Percentiles rank a stretch among this genome's conserved stretches.
phyloP scores from a whole-genome alignment of 2,113 vertebrate genomes.

The Caranx ignobilis region DNA sequence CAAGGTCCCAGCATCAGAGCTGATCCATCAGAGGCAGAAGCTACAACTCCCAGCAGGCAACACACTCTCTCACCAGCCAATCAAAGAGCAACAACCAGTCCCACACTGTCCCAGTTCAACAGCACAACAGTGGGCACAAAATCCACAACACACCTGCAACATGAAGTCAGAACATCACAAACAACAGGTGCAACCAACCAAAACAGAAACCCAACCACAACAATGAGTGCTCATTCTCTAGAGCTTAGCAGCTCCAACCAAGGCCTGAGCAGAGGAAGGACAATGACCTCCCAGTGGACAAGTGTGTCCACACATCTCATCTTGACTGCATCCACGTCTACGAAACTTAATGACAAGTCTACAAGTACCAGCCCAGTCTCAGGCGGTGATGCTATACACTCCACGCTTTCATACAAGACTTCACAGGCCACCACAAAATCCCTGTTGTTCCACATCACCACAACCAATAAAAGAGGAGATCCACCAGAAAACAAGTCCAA shows the following conservation, averaged over 20 bases:
- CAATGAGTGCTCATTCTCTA: background rate
- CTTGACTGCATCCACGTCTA: background rate
- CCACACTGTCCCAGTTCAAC: background rate
- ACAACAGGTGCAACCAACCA: background rate
- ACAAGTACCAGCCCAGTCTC: background rate
- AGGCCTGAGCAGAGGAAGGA: background rate
- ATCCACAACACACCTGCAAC: background rate
- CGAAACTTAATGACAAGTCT: background rate
- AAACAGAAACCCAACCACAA: background rate
- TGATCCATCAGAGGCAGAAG: background rate
- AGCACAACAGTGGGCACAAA: background rate
- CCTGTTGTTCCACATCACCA: background rate
- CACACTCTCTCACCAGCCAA: background rate
- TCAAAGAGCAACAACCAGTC: background rate
- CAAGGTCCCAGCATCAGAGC: background rate
- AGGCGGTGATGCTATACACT: background rate
- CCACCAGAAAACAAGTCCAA: background rate
- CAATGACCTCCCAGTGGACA: background rate
- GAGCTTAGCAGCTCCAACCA: background rate
- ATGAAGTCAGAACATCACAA: background rate
- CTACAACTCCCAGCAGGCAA: background rate
- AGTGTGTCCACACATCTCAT: background rate
- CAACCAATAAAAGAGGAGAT: background rate
- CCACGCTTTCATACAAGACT: constrained; percentile 1
- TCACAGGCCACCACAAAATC: background rate